phyloP scores from a whole-genome alignment of 2,113 vertebrate species.

The Pseudopipra pipra region DNA sequence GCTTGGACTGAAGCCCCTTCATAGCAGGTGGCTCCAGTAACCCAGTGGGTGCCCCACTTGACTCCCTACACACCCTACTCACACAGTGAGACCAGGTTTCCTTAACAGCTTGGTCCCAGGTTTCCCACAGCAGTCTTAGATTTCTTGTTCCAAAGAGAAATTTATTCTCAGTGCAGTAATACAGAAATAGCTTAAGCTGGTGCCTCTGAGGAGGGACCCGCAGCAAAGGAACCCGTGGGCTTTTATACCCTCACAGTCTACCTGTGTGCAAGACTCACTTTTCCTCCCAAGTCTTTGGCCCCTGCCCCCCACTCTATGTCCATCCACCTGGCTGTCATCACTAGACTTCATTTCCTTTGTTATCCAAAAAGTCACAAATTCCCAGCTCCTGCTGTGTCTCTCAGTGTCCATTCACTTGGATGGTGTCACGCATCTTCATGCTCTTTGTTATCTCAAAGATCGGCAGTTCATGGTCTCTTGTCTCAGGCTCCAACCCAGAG shows the following conservation, averaged over 20 bases:
- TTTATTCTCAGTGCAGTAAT: neutral
- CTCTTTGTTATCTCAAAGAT: neutral
- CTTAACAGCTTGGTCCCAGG: neutral
- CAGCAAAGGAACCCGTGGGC: neutral
- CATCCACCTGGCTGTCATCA: neutral
- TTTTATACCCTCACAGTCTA: neutral
- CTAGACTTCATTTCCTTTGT: neutral
- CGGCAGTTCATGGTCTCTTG: neutral
- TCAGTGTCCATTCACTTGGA: neutral
- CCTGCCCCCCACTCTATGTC: neutral
- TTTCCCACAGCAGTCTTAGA: neutral
- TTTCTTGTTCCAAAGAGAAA: neutral
- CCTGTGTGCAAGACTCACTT: neutral
- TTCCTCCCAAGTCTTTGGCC: neutral
- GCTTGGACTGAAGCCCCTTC: neutral
- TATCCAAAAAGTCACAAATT: neutral
- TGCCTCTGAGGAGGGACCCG: neutral
- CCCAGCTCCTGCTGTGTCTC: neutral
- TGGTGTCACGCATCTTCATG: neutral
- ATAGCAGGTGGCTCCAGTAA: neutral
- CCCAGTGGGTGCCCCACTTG: neutral
- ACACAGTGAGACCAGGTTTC: neutral
- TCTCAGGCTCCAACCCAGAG: neutral
- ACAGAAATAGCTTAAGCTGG: neutral
- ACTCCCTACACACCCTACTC: neutral